phyloP scores from a whole-genome alignment of 2,113 vertebrate species.

The Eupsittula cactorum region DNA sequence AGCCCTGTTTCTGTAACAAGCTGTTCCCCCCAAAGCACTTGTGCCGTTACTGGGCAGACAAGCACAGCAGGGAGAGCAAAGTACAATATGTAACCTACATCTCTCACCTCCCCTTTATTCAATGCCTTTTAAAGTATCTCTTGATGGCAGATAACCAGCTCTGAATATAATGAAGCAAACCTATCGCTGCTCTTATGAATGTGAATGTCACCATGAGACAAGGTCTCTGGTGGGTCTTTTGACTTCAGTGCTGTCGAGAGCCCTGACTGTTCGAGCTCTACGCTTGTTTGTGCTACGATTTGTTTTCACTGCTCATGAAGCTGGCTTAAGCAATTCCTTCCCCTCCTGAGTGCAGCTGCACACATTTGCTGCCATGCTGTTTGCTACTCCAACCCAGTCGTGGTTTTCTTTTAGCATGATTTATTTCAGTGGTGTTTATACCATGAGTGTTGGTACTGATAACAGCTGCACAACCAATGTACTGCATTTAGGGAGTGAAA shows the following conservation, averaged over 20 bases:
- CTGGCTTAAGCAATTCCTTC: neutral
- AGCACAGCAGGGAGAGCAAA: neutral
- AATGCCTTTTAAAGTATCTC: neutral
- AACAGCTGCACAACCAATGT: neutral
- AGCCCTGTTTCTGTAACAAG: rapidly evolving
- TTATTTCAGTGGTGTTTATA: neutral
- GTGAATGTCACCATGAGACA: neutral
- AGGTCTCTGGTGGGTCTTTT: rapidly evolving
- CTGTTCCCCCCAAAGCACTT: rapidly evolving
- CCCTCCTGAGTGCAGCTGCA: neutral
- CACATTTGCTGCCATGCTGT: neutral
- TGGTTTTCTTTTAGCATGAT: neutral
- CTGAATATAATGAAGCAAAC: neutral
- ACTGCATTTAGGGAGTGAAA: neutral
- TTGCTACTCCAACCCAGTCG: neutral
- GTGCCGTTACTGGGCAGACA: neutral
- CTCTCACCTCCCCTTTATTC: neutral
- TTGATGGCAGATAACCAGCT: neutral
- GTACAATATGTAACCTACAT: neutral
- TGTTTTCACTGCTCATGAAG: neutral
- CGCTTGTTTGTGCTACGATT: neutral
- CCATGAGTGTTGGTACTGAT: rapidly evolving
- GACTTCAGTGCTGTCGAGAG: neutral
- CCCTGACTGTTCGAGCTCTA: neutral
- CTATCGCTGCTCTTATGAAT: neutral